Evolutionary conservation across 2,888 invertebrate genomes (phyloP), one percentile per base, ranked within the genome.

Genomic region (Sipha maydis): DNA sequence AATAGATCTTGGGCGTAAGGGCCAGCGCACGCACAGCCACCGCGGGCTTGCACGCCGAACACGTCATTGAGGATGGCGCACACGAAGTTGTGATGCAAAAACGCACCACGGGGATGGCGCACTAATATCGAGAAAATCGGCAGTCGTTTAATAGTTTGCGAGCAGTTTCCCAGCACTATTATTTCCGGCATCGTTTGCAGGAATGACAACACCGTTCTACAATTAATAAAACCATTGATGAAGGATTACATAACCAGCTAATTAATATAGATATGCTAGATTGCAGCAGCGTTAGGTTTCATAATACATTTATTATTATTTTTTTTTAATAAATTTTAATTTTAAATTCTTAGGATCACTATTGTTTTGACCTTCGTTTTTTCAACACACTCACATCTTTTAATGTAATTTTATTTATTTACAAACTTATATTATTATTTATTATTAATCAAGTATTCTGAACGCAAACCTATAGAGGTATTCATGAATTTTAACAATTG

Each of bases 121-220:
- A 98, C 95, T 93, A 97, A 94, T 91, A 98, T 95, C 9, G 97
- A 97, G 92, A 97, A 96, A 89, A 97, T 95, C 4, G 97, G 96
- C 48, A 97, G 93, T 77, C 95, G 93, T 90, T 95, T 94, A 41
- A 94, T 93, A 17, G 94, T 94, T 1, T 94, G 94, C 7, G 95
- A 94, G 84, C 93, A 93, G 91, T 94, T 95, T 34, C 97, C 97
- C 9, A 97, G 93, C 19, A 97, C 92, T 84, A 96, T 95, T 90
- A 97, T 93, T 92, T 96, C 96, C 7, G 96, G 96, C 90, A 95
- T 95, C 90, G 95, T 96, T 91, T 95, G 94, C 89, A 96, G 94
- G 91, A 96, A 96, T n/a, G 95, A 94, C 89, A 95, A 91, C 91
- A 95, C 96, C 95, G 96, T 95, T 92, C 96, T 96, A 93, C 90